Percentiles rank a stretch among this genome's conserved stretches.
Conservation (phyloP, 1,140 invertebrate genomes). For the Bactericera cockerelli region DNA sequence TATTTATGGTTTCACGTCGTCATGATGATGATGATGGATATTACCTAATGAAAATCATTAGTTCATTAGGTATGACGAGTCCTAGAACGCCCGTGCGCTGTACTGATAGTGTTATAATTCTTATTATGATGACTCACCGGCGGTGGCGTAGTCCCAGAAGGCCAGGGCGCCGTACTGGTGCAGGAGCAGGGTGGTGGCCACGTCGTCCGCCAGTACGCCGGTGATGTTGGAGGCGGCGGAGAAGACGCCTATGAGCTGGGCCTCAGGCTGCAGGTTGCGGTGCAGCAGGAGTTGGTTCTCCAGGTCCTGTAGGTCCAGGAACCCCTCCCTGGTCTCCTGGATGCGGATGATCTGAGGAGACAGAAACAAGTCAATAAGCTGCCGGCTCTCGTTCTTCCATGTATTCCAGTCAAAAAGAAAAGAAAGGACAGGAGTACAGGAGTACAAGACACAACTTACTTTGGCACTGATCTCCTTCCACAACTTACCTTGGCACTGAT, state of each 20-base stretch:
- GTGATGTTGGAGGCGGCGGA: constrained; percentile 77
- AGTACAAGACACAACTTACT: no score
- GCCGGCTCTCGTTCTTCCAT: background rate
- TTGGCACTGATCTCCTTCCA: constrained; percentile 66
- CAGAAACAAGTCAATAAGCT: background rate
- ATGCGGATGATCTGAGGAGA: constrained; percentile 52
- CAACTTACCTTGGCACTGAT: constrained; percentile 49
- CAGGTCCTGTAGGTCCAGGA: constrained; percentile 60
- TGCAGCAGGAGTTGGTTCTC: constrained; percentile 50
- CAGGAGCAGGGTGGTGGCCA: constrained; percentile 61
- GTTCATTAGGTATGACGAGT: no score
- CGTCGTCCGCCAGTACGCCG: constrained; percentile 70
- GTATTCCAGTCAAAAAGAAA: background rate
- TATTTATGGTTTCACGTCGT: no score
- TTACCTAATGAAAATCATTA: no score
- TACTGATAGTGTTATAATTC: no score
- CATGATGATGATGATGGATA: no score
- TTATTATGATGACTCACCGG: no score
- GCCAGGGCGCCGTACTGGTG: constrained; percentile 68
- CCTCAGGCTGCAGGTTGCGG: constrained; percentile 25
- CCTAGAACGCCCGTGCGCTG: no score
- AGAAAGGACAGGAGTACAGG: no score
- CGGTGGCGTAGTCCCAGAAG: constrained; percentile 82
- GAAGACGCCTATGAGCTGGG: constrained; percentile 68
- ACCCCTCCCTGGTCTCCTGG: constrained; percentile 57